A percentile compares a stretch with the other conserved stretches of the same genome.
These are phyloP conservation scores for Hirtodrosophila alboralis DNA, from an alignment of 2,888 invertebrate genomes.

Conservation along the genomic window DNA sequence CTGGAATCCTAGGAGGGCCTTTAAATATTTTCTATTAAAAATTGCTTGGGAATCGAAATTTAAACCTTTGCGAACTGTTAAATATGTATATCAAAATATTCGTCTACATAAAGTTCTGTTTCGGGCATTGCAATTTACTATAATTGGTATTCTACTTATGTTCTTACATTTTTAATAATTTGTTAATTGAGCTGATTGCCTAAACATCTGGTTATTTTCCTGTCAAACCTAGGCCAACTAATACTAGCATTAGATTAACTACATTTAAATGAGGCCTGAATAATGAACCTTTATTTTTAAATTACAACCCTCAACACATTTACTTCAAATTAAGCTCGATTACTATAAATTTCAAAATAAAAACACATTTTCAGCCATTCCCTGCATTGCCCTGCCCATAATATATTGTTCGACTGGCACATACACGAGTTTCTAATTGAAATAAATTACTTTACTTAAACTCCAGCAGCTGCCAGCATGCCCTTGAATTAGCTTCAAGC, in stretches of 20 bases:
- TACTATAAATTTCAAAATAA: constrained; percentile 15
- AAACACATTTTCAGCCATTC: constrained; percentile 21
- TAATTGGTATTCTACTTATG: too few relatives aligned
- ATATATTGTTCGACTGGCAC: constrained; percentile 5
- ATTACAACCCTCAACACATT: constrained; percentile 41
- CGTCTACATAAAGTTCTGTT: too few relatives aligned
- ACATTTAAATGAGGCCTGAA: constrained; percentile 40
- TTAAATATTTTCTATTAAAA: too few relatives aligned
- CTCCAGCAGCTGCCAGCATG: constrained; percentile 56
- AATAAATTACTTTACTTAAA: constrained; percentile 64
- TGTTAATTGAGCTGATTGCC: constrained; percentile 2
- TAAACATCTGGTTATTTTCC: not conserved
- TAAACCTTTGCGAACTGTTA: too few relatives aligned
- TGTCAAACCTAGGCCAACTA: constrained; percentile 1
- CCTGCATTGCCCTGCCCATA: constrained; percentile 5
- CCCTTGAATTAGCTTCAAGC: constrained; percentile 72
- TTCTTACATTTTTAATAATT: too few relatives aligned
- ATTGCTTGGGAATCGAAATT: too few relatives aligned
- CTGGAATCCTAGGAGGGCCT: not conserved
- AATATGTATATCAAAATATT: too few relatives aligned
- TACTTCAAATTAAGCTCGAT: constrained; percentile 44
- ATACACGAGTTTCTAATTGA: constrained; percentile 74
- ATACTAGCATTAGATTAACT: constrained; percentile 22
- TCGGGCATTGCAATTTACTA: too few relatives aligned
- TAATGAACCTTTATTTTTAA: constrained; percentile 29